Conservation (phyloP, 1,140 invertebrate genomes). For the Brachionus asplanchnoidis region DNA sequence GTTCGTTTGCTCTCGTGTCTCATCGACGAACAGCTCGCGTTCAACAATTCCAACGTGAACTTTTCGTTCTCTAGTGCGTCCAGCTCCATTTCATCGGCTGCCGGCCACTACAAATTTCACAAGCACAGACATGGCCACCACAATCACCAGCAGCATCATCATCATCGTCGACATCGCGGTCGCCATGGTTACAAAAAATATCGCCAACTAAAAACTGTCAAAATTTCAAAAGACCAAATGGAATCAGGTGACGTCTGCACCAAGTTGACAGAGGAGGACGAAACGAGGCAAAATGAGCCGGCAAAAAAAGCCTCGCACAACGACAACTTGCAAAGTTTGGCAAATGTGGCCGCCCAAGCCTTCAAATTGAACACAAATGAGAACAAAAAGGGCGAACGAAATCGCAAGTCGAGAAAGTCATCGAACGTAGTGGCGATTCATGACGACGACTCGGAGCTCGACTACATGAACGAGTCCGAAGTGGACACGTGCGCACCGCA, state of each 20-base stretch:
- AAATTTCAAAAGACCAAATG: not conserved
- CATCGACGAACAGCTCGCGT: not conserved
- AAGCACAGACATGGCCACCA: not conserved
- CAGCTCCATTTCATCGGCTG: not conserved
- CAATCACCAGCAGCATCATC: not conserved
- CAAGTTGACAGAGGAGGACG: not conserved
- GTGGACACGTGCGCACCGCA: too few relatives aligned
- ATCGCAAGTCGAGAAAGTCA: not conserved
- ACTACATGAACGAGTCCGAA: not conserved
- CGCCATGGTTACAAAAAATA: constrained; percentile 30
- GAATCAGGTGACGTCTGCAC: not conserved
- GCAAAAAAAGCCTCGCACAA: not conserved
- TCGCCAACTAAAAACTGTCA: not conserved
- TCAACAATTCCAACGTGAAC: constrained; percentile 1
- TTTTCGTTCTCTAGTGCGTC: constrained; percentile 28
- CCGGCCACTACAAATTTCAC: constrained; percentile 15
- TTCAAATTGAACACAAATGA: not conserved
- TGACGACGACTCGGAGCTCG: constrained; percentile 1
- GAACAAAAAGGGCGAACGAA: not conserved
- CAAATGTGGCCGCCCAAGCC: not conserved
- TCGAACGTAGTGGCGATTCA: not conserved
- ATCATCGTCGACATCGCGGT: constrained; percentile 7
- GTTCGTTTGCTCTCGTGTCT: constrained; percentile 31
- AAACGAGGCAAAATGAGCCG: not conserved
- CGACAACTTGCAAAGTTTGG: not conserved